phyloP scores from a whole-genome alignment of 1,140 invertebrate species.

The Drosophila lacertosa region DNA sequence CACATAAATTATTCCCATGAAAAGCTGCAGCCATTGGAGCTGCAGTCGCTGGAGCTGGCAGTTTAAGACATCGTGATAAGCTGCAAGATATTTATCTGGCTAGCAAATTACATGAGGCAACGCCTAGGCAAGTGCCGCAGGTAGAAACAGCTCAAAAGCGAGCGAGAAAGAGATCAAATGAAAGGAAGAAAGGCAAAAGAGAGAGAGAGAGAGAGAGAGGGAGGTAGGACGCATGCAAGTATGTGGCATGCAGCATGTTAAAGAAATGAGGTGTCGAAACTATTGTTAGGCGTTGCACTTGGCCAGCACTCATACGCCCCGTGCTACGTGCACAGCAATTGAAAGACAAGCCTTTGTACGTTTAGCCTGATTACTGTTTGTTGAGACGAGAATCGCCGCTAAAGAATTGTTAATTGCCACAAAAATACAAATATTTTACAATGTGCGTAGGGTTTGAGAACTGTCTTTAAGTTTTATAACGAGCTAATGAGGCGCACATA shows the following conservation, averaged over 20 bases:
- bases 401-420: neutral
- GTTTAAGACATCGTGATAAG: constrained; percentile 81
- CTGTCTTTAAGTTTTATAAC: neutral
- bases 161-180: constrained; percentile 6
- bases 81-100: constrained; percentile 75
- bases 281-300: constrained; percentile 55
- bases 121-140: constrained; percentile 63
- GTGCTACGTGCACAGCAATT: constrained; percentile 51
- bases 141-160: constrained; percentile 6
- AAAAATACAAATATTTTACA: neutral
- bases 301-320: constrained; percentile 57
- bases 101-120: constrained; percentile 79
- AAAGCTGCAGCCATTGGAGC: constrained; percentile 56
- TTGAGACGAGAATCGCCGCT: neutral
- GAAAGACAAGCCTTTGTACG: neutral
- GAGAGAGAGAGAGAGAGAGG: neutral
- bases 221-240: neutral
- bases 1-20: constrained; percentile 82
- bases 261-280: constrained; percentile 77
- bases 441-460: neutral
- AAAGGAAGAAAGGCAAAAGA: too few relatives aligned
- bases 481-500: constrained; percentile 63
- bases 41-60: constrained; percentile 42
- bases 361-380: neutral
- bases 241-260: constrained; percentile 55